Conservation (phyloP, 2,113 vertebrate genomes). For the Pagrus major region DNA sequence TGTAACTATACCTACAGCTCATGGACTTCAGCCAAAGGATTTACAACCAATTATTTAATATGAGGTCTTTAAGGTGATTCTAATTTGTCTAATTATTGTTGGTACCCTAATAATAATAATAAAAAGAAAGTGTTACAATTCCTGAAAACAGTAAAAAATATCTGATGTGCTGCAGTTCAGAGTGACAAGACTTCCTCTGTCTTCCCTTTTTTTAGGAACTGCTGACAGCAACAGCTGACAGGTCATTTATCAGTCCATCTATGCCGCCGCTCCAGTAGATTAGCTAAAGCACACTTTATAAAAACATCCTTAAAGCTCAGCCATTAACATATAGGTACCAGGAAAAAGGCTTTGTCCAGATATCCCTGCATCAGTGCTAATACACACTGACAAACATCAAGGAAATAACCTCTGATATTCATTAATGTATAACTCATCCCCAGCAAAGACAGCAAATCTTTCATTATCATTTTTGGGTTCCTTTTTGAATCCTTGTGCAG, state of each 20-base stretch:
- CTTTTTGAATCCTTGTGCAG: constrained; percentile 54
- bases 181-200: too few relatives aligned
- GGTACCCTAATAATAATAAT: too few relatives aligned
- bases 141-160: too few relatives aligned
- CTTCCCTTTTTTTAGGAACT: background rate
- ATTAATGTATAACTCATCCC: background rate
- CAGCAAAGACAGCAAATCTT: constrained; percentile 27
- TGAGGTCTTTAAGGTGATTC: background rate
- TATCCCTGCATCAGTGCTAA: background rate
- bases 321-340: constrained; percentile 13
- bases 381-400: background rate
- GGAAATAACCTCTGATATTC: background rate
- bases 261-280: constrained; percentile 45
- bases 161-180: too few relatives aligned
- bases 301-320: constrained; percentile 17
- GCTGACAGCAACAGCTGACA: constrained; percentile 40
- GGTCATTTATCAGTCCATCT: background rate
- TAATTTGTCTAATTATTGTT: background rate
- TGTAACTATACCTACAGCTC: too few relatives aligned
- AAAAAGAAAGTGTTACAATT: too few relatives aligned
- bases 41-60: background rate
- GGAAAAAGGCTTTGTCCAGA: constrained; percentile 14
- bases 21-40: too few relatives aligned
- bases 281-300: constrained; percentile 45
- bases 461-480: constrained; percentile 20